Evolutionary conservation across 2,888 invertebrate genomes (phyloP).

Genomic region (Stomorhina lunata): DNA sequence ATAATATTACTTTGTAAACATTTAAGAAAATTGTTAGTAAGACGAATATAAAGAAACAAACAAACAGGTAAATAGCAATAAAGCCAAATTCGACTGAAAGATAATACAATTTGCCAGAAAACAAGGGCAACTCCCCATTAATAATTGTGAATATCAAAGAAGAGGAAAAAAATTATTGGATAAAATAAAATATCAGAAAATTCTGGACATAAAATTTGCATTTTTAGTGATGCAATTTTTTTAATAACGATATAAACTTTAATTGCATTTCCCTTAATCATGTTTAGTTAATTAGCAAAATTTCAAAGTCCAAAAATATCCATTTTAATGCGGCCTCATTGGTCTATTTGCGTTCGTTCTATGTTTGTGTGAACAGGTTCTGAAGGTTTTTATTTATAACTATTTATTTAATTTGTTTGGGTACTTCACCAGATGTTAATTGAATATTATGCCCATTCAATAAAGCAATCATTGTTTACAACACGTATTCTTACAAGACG

Average conservation of each 20-base stretch:
- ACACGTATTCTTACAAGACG: too few relatives aligned
- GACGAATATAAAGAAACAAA: background rate
- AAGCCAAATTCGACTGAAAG: background rate
- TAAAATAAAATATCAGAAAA: background rate
- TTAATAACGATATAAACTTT: background rate
- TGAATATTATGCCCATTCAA: background rate
- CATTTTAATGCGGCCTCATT: background rate
- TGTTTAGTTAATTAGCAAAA: background rate
- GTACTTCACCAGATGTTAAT: constrained; percentile 24
- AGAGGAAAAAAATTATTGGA: background rate
- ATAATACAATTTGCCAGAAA: background rate
- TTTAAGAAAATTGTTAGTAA: background rate
- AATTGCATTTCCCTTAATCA: background rate
- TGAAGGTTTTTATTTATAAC: too few relatives aligned
- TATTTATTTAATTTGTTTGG: background rate
- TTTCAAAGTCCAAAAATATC: constrained; percentile 30
- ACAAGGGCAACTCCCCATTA: constrained; percentile 15
- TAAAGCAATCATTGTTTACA: too few relatives aligned
- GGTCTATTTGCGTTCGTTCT: too few relatives aligned
- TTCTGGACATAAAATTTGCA: background rate
- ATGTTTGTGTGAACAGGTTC: too few relatives aligned
- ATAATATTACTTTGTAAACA: background rate
- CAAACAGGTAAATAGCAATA: background rate
- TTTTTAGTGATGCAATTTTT: constrained; percentile 9
- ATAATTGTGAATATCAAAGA: background rate